Conservation (phyloP, 2,888 invertebrate species). For the Euspilapteryx auroguttella region DNA sequence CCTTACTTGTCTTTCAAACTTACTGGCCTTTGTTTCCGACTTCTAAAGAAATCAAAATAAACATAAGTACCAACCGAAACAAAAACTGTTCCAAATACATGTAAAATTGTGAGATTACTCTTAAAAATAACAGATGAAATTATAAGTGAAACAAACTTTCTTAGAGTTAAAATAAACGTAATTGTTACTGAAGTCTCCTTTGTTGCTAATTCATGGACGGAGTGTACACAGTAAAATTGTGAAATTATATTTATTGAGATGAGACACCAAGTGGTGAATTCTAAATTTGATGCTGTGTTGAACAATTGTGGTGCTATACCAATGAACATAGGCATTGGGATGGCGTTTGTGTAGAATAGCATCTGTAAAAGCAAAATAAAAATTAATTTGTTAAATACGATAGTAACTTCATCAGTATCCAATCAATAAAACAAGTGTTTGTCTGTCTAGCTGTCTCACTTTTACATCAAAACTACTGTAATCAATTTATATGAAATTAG, state of each 20-base stretch:
- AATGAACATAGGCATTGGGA: constrained; percentile 37
- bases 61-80: constrained; percentile 39
- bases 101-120: constrained; percentile 34
- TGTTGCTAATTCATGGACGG: constrained; percentile 39
- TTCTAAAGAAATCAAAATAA: constrained; percentile 38
- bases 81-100: constrained; percentile 29
- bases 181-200: constrained; percentile 40
- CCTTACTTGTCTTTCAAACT: constrained; percentile 17
- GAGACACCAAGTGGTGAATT: constrained; percentile 23
- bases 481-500: too few species aligned
- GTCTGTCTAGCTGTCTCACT: too few species aligned
- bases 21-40: constrained; percentile 26
- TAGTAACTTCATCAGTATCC: background rate
- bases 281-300: constrained; percentile 15
- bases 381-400: constrained; percentile 1
- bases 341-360: constrained; percentile 41
- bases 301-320: constrained; percentile 25
- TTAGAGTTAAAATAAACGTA: constrained; percentile 39
- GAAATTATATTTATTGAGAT: constrained; percentile 26
- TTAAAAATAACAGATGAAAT: constrained; percentile 44
- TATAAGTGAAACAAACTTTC: constrained; percentile 38
- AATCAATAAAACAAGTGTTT: too few species aligned
- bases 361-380: constrained; percentile 25
- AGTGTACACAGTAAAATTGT: constrained; percentile 38
- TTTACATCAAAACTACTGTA: too few species aligned